A percentile compares a stretch with the other conserved stretches of the same genome.
phyloP scores from a whole-genome alignment of 1,140 invertebrate genomes.

The Archegozetes longisetosus region DNA sequence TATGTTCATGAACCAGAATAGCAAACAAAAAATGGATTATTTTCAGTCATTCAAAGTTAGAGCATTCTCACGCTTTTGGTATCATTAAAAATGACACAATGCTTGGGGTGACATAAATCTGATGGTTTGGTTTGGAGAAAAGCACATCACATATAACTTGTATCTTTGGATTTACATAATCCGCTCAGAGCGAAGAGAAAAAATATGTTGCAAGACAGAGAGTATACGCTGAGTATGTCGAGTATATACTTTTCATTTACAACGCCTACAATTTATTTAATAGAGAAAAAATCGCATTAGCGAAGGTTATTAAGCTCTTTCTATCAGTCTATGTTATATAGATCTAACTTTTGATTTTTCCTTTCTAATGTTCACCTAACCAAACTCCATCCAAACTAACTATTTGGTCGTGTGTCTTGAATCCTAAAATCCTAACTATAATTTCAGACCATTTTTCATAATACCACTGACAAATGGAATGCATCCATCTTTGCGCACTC shows the following conservation, averaged over 20 bases:
- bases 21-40: no score
- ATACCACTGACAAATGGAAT: constrained; percentile 9
- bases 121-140: neutral
- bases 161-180: neutral
- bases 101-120: neutral
- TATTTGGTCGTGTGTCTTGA: neutral
- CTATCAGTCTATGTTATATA: neutral
- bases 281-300: neutral
- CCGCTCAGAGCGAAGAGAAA: no score
- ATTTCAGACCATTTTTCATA: constrained; percentile 15
- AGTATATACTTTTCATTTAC: no score
- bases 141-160: no score
- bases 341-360: neutral
- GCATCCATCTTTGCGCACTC: neutral
- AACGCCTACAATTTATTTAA: neutral
- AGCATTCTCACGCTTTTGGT: no score
- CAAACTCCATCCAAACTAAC: neutral
- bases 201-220: no score
- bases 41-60: no score
- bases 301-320: neutral
- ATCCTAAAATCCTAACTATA: neutral
- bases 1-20: no score
- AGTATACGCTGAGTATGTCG: no score
- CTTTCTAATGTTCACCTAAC: neutral
- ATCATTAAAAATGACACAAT: neutral